Conservation (phyloP, 2,113 vertebrate genomes). For the Panthera leo region DNA sequence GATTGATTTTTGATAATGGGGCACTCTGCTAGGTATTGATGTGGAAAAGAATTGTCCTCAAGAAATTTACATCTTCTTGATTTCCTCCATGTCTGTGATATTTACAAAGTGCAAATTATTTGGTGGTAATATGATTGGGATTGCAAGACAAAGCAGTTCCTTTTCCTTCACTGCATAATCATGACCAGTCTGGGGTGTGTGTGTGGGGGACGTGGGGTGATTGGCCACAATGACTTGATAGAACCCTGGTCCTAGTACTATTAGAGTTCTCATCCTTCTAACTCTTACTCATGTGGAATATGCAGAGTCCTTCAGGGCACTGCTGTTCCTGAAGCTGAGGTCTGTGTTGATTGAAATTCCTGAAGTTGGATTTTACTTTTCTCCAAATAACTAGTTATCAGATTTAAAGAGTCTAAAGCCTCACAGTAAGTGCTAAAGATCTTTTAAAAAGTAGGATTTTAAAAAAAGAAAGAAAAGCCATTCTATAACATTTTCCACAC, state of each 20-base stretch:
- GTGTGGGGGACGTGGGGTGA: background rate
- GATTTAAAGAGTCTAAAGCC: conserved; percentile 19
- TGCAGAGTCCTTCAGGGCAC: background rate
- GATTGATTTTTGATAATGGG: background rate
- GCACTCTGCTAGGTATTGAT: background rate
- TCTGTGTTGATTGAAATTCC: background rate
- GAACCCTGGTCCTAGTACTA: background rate
- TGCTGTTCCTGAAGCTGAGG: background rate
- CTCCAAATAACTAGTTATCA: conserved; percentile 11
- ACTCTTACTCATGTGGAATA: background rate
- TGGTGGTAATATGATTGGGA: background rate
- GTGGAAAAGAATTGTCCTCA: background rate
- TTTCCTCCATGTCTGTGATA: background rate
- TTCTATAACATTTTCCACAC: conserved; percentile 6
- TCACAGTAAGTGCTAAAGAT: background rate
- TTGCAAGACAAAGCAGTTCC: background rate
- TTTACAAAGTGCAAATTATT: background rate
- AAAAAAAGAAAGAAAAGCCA: background rate
- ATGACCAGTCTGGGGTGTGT: background rate
- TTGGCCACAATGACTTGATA: background rate
- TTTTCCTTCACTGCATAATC: background rate
- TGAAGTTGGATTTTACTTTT: conserved; percentile 14
- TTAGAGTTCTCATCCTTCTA: background rate
- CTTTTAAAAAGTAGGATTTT: background rate
- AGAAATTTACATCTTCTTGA: background rate